These are phyloP conservation scores for Volucella bombylans DNA, from an alignment of 2,888 invertebrate species.

Conservation along the genomic window DNA sequence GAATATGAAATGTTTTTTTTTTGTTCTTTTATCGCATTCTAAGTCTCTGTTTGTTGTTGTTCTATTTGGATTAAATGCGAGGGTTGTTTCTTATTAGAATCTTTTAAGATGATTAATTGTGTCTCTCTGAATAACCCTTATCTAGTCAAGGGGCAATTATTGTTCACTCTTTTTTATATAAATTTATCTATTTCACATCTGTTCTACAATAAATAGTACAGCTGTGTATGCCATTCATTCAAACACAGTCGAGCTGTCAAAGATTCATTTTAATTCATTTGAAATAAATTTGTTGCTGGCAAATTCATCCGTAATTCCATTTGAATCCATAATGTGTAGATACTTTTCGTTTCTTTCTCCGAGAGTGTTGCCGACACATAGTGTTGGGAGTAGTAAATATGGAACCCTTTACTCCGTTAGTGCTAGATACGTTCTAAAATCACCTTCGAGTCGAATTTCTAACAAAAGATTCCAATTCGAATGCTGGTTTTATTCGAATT, in stretches of 20 bases:
- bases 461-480: too few relatives aligned
- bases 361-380: too few relatives aligned
- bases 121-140: too few relatives aligned
- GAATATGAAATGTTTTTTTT: conserved; percentile 56
- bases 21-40: conserved; percentile 4
- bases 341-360: too few relatives aligned
- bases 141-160: too few relatives aligned
- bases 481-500: too few relatives aligned
- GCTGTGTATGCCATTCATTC: conserved; percentile 9
- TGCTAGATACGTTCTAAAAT: too few relatives aligned
- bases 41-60: conserved; percentile 13
- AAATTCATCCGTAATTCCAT: conserved; percentile 39
- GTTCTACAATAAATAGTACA: conserved; percentile 37
- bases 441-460: too few relatives aligned
- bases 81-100: too few relatives aligned
- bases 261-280: conserved; percentile 53
- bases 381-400: too few relatives aligned
- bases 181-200: conserved; percentile 28
- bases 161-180: not conserved
- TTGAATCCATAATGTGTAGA: conserved; percentile 8
- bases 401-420: too few relatives aligned
- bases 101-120: too few relatives aligned
- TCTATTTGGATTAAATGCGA: conserved; percentile 2
- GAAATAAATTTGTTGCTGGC: conserved; percentile 58
- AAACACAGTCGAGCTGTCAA: not conserved